Conservation (phyloP, 2,797 vertebrate genomes). For the Poliocrania exsul region DNA sequence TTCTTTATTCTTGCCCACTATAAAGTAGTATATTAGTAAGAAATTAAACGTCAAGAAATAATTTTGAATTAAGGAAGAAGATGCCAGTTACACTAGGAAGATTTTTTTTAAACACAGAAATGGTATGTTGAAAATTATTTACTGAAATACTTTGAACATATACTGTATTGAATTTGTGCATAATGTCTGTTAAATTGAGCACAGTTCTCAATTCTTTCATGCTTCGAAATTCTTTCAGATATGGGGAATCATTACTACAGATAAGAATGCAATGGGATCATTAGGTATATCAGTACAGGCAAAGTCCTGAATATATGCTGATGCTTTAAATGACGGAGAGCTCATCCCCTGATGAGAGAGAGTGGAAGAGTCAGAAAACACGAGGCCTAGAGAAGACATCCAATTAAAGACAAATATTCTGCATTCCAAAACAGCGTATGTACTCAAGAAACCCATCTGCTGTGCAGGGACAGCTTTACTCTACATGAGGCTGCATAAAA, state of each 20-base stretch:
- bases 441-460: constrained; percentile 56
- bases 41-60: background rate
- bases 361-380: background rate
- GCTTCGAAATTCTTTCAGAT: background rate
- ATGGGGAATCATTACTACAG: background rate
- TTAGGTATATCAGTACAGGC: background rate
- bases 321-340: background rate
- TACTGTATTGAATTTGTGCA: background rate
- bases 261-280: background rate
- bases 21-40: background rate
- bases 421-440: background rate
- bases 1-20: background rate
- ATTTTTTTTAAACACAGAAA: background rate
- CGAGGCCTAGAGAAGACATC: background rate
- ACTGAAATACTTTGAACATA: constrained; percentile 5
- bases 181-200: background rate
- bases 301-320: background rate
- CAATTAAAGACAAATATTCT: background rate
- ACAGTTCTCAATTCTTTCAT: background rate
- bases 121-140: background rate
- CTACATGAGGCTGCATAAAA: constrained; percentile 27
- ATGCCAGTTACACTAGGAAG: background rate
- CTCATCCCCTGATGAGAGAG: background rate
- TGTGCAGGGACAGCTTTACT: constrained; percentile 41
- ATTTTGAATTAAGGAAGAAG: background rate